These are phyloP conservation scores for Spisula subtruncata DNA, from an alignment of 2,888 invertebrate species.

Conservation along the genomic window DNA sequence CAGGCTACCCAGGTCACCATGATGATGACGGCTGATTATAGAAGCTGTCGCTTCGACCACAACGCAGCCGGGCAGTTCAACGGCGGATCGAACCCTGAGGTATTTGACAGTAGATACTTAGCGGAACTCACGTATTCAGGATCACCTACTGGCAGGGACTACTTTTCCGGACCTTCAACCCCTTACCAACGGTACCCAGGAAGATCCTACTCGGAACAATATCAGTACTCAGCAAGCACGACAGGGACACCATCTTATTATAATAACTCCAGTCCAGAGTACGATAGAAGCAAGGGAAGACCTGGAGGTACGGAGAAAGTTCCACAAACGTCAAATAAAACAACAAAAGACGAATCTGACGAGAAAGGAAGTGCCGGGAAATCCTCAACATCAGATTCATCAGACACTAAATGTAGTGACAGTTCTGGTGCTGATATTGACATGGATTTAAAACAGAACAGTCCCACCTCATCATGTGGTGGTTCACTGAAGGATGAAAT, in stretches of 20 bases:
- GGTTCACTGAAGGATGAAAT: slow-evolving; percentile 73
- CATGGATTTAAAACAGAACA: slow-evolving; percentile 73
- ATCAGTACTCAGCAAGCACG: slow-evolving; percentile 72
- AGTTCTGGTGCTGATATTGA: slow-evolving; percentile 44
- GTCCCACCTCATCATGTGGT: slow-evolving; percentile 72
- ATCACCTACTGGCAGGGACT: slow-evolving; percentile 73
- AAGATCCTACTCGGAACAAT: slow-evolving; percentile 73
- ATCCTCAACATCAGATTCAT: slow-evolving; percentile 41
- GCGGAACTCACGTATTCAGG: slow-evolving; percentile 84
- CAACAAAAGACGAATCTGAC: slow-evolving; percentile 60
- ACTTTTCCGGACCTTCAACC: slow-evolving; percentile 72
- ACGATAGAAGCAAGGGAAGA: slow-evolving; percentile 55
- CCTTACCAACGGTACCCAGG: slow-evolving; percentile 72
- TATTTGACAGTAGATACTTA: slow-evolving; percentile 81
- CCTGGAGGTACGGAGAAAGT: slow-evolving; percentile 12
- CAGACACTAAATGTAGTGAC: slow-evolving; percentile 54
- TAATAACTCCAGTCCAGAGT: slow-evolving; percentile 45
- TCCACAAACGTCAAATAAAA: slow-evolving; percentile 31
- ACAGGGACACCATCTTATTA: slow-evolving; percentile 62
- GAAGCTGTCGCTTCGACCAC: slow-evolving; percentile 86
- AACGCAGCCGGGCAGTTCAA: slow-evolving; percentile 66
- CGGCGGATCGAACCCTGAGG: slow-evolving; percentile 70
- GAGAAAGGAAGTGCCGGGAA: slow-evolving; percentile 53
- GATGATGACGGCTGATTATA: slow-evolving; percentile 86
- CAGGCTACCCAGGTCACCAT: slow-evolving; percentile 55